Base-by-base conservation (phyloP, 1,140 invertebrate genomes). In the Papilio xuthus region DNA sequence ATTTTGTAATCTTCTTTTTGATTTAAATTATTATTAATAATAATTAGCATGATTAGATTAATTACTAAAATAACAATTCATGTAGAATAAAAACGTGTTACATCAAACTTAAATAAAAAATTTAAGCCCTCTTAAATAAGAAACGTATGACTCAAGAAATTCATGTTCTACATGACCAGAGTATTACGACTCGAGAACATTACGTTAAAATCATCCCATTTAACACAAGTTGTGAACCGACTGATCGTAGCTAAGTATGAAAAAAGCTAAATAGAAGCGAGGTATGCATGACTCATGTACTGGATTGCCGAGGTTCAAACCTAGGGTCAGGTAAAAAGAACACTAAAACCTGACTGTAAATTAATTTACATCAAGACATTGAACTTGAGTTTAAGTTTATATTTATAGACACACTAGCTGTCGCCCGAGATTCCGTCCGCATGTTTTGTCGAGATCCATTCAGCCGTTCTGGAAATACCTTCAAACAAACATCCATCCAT, bases 271-370 rank as follows among this genome's bases (percentile, higher is more conserved):
- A 67, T 67, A 67, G 60, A 67, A 67, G 9, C 6, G 7, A 67
- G 26, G 60, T 67, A 67, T 67, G 60, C 26, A 67, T 67, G 60
- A 67, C 60, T 13, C 60, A 67, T 15, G 13, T 15, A 67, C 60
- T 67, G 60, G 60, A 67, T 67, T 32, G 60, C 12, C 12, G 26
- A 67, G 60, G 60, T 67, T 67, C 60, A 67, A 67, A 67, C 60
- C 60, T 67, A 67, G 60, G 60, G 60, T 67, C 60, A 67, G 60
- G 12, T 28, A 67, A 60, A 12, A 67, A 18, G 47, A 50, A 18
- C 13, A 67, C 60, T 28, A 26, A 28, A 28, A 67, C 60, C 60
- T 67, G 60, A 4, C 23, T 67, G 60, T 67, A 67, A 67, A 67
- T 67, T 67, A 67, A 67, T 63, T 63, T 63, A 28, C 60, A 28